Base-by-base conservation (phyloP, 1,140 invertebrate species). In the Contarinia nasturtii region DNA sequence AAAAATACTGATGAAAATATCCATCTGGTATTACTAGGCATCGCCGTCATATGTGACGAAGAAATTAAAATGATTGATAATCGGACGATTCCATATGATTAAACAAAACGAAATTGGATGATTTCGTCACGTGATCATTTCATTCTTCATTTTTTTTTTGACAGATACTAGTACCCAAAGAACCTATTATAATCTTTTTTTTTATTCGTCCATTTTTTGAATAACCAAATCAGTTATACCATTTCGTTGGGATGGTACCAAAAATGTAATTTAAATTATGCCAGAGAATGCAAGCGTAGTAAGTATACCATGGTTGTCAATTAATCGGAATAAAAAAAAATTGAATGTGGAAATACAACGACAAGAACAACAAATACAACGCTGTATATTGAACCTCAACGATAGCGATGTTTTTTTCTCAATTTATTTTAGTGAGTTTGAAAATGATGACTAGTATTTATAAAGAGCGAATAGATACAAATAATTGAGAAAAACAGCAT, bases 61-160 rank as follows among this genome's bases (percentile, higher is more conserved):
- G 86, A 89, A 62, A 72, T 89, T 41, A 84, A 79, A 1, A 87
- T 88, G 80, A 57, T 67, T 27, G 74, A 87, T 61, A 72, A 69
- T 21, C 51, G 53, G 1, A 64, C 68, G 33, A 66, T 67, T 8
- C 60, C 56, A 8, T 77, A 65, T 65, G 53, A 67, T 42, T 64
- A 72, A 5, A 75, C 71, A 0, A 55, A 69, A 19, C 48, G 68
- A 2, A 60, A 68, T 21, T 79, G 71, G 51, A 57, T 59, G 53
- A 54, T 65, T 47, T 59, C 57, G 2, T 73, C 72, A 10, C 65
- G 81, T 10, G 82, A 86, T n/a, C n/a, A n/a, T n/a, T n/a, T n/a
- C n/a, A n/a, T n/a, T n/a, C n/a, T n/a, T n/a, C n/a, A n/a, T n/a
- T n/a, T n/a, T n/a, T n/a, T n/a, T n/a, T n/a, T n/a, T n/a, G n/a